Evolutionary conservation across 2,113 vertebrate genomes (phyloP).

Genomic region (Eulacestoma nigropectus): DNA sequence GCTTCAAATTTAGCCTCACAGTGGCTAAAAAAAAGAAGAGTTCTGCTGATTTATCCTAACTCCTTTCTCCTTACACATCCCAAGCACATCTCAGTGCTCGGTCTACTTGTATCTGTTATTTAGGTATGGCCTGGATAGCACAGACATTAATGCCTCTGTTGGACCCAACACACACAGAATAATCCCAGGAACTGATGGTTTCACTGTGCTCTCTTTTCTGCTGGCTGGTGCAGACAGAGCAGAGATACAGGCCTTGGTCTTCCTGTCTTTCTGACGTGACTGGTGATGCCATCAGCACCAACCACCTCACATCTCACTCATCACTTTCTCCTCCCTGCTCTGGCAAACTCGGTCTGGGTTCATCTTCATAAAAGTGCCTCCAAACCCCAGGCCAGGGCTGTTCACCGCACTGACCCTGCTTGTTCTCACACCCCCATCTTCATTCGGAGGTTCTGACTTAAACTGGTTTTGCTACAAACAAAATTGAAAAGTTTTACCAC

Average conservation of each 20-base stretch:
- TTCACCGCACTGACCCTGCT: background rate
- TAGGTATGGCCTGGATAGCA: background rate
- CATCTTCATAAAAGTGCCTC: background rate
- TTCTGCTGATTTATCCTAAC: background rate
- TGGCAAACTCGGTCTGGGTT: background rate
- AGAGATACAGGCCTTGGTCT: background rate
- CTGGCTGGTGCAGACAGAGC: background rate
- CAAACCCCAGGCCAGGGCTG: background rate
- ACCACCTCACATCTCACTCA: background rate
- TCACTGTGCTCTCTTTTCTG: background rate
- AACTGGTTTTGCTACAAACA: background rate
- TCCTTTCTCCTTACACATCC: background rate
- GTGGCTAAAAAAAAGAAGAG: background rate
- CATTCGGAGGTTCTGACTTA: background rate
- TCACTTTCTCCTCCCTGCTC: background rate
- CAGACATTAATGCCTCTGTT: background rate
- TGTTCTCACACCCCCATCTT: background rate
- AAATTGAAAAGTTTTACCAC: background rate
- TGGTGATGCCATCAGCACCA: background rate
- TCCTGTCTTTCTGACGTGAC: fast-evolving
- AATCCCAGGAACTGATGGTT: background rate
- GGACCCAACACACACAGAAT: background rate
- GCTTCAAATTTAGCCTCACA: background rate
- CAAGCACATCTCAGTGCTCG: background rate
- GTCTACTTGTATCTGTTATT: background rate